Base-by-base conservation (phyloP, 2,888 invertebrate genomes). In the Drosophila meridionalis region DNA sequence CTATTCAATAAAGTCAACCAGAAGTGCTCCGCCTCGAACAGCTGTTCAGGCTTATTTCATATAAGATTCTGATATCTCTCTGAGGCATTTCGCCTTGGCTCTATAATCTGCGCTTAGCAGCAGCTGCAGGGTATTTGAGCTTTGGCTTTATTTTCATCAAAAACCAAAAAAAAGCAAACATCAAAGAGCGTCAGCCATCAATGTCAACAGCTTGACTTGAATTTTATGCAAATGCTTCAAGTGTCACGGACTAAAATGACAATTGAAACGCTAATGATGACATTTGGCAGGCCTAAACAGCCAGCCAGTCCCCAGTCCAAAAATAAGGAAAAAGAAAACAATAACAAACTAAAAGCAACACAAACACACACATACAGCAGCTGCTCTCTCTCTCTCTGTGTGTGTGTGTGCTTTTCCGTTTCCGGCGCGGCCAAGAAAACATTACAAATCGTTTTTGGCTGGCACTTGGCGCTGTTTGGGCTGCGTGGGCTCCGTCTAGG, bases 201-300 rank as follows among this genome's bases (percentile, higher is more conserved):
- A 79, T 73, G 77, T 72, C 74, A 87, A 81, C 78, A 83, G 80
- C 78, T 89, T 86, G 89, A 81, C 86, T 88, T 76, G 80, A 82
- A 82, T 85, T 89, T 89, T 86, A 86, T 86, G 85, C 85, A 86
- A 86, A 86, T 86, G 87, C 71, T 84, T 80, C 73, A 72, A 83
- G 80, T 83, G 85, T 87, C 89, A 89, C 89, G 85, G 85, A 76
- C 86, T 87, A 85, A 89, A 87, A 87, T 76, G 87, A 83, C 90
- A 87, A 90, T 90, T 90, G 87, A 90, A 87, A 87, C 87, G 89
- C 90, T 87, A 89, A 87, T 87, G 87, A 87, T 89, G 87, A 90
- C 90, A 87, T 90, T 90, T 88, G 89, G 81, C 84, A 75, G 80
- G 79, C 84, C 89, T 88, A 89, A 88, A 83, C 87, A 82, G 56